A percentile compares a stretch with the other conserved stretches of the same genome.
phyloP scores from a whole-genome alignment of 2,888 invertebrate species.

The Axea sp. region DNA sequence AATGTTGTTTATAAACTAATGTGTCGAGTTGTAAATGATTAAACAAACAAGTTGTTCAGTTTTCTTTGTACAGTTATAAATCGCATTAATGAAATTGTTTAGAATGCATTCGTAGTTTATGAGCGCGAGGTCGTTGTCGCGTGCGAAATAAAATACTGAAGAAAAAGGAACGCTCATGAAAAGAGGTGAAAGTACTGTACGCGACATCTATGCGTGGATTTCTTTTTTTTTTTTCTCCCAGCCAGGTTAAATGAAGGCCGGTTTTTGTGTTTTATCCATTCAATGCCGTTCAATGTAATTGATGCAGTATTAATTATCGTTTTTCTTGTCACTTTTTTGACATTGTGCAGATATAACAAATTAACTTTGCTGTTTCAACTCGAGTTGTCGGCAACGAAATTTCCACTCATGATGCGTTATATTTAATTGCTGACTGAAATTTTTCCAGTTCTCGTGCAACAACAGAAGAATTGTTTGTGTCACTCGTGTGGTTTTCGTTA shows the following conservation, averaged over 20 bases:
- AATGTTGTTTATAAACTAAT: background rate
- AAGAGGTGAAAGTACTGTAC: slow-evolving; percentile 49
- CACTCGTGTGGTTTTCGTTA: no score
- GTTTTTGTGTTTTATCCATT: slow-evolving; percentile 19
- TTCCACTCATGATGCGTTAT: no score
- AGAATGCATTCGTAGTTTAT: slow-evolving; percentile 32
- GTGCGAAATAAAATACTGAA: slow-evolving; percentile 42
- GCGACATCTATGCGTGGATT: slow-evolving; percentile 8
- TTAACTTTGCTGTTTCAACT: background rate
- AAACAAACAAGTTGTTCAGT: slow-evolving; percentile 10
- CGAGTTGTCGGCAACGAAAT: no score
- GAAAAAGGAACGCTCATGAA: slow-evolving; percentile 44
- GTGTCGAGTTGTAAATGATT: slow-evolving; percentile 5
- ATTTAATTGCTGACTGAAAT: no score
- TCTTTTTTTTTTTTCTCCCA: slow-evolving; percentile 8
- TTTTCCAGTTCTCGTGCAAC: no score
- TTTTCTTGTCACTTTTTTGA: slow-evolving; percentile 15
- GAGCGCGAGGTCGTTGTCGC: slow-evolving; percentile 53
- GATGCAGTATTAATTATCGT: slow-evolving; percentile 34
- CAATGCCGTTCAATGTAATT: slow-evolving; percentile 15
- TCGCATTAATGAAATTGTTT: slow-evolving; percentile 44
- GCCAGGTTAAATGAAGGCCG: slow-evolving; percentile 26
- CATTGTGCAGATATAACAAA: background rate
- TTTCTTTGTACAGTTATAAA: slow-evolving; percentile 5
- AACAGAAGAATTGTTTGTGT: no score